Percentiles rank a stretch among this genome's conserved stretches.
These are phyloP conservation scores for Ceratoteleas bidentatus DNA, from an alignment of 1,140 invertebrate species.

Conservation along the genomic window DNA sequence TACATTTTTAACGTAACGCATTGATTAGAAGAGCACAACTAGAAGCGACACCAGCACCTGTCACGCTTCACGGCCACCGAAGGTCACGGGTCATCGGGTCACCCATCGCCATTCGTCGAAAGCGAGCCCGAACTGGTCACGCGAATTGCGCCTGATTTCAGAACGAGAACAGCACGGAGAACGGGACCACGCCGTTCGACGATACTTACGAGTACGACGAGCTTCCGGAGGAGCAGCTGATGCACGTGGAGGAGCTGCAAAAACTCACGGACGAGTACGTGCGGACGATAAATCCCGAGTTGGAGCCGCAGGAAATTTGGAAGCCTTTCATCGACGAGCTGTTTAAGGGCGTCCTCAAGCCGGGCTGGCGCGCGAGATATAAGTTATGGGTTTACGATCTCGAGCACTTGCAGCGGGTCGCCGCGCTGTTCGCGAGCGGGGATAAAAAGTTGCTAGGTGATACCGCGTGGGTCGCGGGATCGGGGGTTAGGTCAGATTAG, in stretches of 20 bases:
- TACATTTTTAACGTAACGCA: constrained; percentile 75
- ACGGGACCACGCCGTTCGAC: constrained; percentile 8
- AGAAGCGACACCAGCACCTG: background rate
- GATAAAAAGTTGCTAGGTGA: constrained; percentile 82
- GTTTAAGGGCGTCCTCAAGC: constrained; percentile 82
- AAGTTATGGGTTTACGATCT: constrained; percentile 85
- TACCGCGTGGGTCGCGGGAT: constrained; percentile 29
- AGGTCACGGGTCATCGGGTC: too few relatives aligned
- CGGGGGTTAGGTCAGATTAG: constrained; percentile 20
- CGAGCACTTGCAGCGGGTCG: constrained; percentile 83
- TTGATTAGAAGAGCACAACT: background rate
- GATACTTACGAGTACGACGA: constrained; percentile 34
- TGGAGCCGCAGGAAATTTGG: constrained; percentile 83
- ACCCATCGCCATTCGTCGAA: too few relatives aligned
- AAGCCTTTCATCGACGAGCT: constrained; percentile 84
- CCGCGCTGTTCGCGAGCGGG: constrained; percentile 81
- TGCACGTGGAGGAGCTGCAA: constrained; percentile 84
- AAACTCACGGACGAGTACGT: constrained; percentile 83
- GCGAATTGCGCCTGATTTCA: constrained; percentile 16
- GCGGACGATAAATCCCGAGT: constrained; percentile 74
- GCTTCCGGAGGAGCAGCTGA: constrained; percentile 81
- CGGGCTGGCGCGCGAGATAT: constrained; percentile 78
- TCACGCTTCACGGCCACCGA: background rate
- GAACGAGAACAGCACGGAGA: constrained; percentile 71
- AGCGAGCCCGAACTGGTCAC: too few relatives aligned